Base-by-base conservation (phyloP, 2,888 invertebrate genomes). In the Melolontha melolontha region DNA sequence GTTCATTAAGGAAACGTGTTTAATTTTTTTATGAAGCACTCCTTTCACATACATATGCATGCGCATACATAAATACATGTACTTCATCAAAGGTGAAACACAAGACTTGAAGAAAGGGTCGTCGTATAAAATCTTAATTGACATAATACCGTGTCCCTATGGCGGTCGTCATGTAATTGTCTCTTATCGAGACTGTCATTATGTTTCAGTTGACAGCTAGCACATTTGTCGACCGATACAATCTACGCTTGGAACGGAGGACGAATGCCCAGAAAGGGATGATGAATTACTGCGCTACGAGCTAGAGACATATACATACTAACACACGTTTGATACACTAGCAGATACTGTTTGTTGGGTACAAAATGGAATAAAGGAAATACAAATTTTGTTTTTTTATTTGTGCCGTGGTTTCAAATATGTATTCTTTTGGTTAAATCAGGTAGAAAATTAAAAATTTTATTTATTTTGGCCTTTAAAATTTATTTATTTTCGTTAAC, bases 201-300 rank as follows among this genome's bases (percentile, higher is more conserved):
- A 71, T 59, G 68, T 66, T 64, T 52, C 63, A 64, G 71, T 70
- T 71, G 71, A 71, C 71, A 71, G 71, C 70, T 70, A 71, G 68
- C 70, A 71, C 71, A 71, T 71, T 67, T 68, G 71, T 66, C 49
- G 67, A 44, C 17, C 55, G 71, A 71, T 71, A 68, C 16, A 47
- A 44, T 64, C 42, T 64, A 54, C 39, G 22, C 34, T 64, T 10
- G n/a, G 41, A 17, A 50, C 49, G 41, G 44, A 64, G 54, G 64
- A 42, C 44, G 51, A 64, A 44, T 51, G 44, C 42, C 34, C 54
- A 54, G 50, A 52, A 64, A 64, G 64, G 64, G 64, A 64, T 64
- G 64, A 64, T 54, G 54, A 54, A 64, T 64, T 64, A 54, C 64
- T 54, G 5, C 50, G 14, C 50, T n/a, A 39, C 17, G 14, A 29